Evolutionary conservation across 2,113 vertebrate species (phyloP).

Genomic region (Gallinago undulata): DNA sequence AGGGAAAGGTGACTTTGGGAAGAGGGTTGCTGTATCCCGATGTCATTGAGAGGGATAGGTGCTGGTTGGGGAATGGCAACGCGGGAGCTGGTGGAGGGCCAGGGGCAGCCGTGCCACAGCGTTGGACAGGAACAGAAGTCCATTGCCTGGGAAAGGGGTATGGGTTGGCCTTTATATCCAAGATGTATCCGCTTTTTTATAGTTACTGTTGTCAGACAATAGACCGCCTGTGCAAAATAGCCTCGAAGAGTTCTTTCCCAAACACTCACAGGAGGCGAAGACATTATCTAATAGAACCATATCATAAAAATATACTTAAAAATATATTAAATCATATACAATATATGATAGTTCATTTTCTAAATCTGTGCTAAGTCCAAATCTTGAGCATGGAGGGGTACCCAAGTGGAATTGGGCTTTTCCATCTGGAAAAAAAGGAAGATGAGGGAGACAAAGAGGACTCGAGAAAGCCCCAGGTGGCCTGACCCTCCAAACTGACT

Average conservation of each 20-base stretch:
- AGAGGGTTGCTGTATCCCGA: background rate
- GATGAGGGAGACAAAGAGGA: background rate
- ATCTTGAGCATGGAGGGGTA: background rate
- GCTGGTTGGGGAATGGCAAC: background rate
- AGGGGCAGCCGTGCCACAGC: background rate
- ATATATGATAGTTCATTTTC: background rate
- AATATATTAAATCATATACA: no score
- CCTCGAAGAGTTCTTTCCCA: background rate
- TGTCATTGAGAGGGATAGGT: background rate
- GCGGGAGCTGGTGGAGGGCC: background rate
- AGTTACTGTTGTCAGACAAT: background rate
- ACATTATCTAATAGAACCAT: background rate
- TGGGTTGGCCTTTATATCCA: background rate
- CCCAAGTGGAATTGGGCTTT: background rate
- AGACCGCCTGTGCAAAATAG: rapidly evolving
- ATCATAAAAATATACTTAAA: background rate
- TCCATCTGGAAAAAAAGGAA: background rate
- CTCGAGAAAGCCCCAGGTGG: background rate
- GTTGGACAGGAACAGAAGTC: background rate
- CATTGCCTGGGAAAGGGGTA: background rate
- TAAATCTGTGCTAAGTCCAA: background rate
- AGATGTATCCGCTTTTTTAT: rapidly evolving
- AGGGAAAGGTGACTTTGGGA: constrained; percentile 30
- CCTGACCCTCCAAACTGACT: background rate
- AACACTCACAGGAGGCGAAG: background rate